These are phyloP conservation scores for Neotragus moschatus DNA, from an alignment of 2,113 vertebrate genomes.

Conservation along the genomic window DNA sequence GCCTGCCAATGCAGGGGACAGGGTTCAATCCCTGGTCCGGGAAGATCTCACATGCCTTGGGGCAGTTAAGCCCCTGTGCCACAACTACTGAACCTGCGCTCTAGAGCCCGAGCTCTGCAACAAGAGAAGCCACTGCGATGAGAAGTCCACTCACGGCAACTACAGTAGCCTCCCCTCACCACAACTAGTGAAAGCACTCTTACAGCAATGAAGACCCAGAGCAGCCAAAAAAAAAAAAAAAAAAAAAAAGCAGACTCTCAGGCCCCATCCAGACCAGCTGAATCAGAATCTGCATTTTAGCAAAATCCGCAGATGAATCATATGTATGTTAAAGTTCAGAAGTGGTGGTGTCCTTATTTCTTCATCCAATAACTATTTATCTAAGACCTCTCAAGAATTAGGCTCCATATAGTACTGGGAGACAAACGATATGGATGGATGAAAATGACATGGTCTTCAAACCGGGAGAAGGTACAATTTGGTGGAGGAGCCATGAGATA, in stretches of 20 bases:
- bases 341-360: not conserved
- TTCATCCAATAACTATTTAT: not conserved
- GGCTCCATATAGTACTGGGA: no score
- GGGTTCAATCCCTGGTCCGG: not conserved
- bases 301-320: not conserved
- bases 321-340: not conserved
- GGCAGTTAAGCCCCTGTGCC: not conserved
- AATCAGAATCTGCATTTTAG: not conserved
- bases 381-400: not conserved
- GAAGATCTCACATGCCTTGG: not conserved
- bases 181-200: not conserved
- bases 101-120: not conserved
- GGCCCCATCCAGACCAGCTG: not conserved
- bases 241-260: not conserved
- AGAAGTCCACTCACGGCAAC: not conserved
- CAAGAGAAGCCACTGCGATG: not conserved
- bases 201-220: not conserved
- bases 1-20: not conserved
- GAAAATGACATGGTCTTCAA: not conserved
- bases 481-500: not conserved
- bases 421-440: not conserved
- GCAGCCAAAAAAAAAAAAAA: not conserved
- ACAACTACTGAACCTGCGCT: not conserved
- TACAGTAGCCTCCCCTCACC: not conserved
- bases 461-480: not conserved